A percentile compares a stretch with the other conserved stretches of the same genome.
phyloP scores from a whole-genome alignment of 2,888 invertebrate genomes.

The Torymus texanus region DNA sequence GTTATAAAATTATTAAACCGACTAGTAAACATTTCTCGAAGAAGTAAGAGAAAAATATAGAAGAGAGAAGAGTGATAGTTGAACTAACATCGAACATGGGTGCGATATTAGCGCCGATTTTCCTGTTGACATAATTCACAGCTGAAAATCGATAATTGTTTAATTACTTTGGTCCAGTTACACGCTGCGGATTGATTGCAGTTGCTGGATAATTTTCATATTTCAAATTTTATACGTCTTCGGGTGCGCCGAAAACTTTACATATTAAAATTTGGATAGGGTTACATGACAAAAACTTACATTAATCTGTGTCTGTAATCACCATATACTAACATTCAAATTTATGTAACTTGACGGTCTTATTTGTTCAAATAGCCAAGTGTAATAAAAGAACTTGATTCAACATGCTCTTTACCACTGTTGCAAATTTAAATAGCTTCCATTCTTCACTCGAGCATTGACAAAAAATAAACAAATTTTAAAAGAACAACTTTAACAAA shows the following conservation, averaged over 20 bases:
- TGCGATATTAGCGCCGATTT: constrained; percentile 35
- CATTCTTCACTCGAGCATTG: too few relatives aligned
- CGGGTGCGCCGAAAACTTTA: constrained; percentile 23
- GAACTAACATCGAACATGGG: neutral
- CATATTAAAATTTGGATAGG: constrained; percentile 19
- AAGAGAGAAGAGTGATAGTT: neutral
- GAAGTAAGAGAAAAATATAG: neutral
- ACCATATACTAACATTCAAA: neutral
- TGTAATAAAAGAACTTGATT: too few relatives aligned
- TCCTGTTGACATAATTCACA: constrained; percentile 38
- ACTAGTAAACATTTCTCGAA: neutral
- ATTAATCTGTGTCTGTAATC: neutral
- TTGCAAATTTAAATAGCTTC: too few relatives aligned
- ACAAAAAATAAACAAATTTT: too few relatives aligned
- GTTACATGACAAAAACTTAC: neutral
- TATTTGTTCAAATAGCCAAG: too few relatives aligned
- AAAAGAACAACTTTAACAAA: too few relatives aligned
- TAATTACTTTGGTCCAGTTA: constrained; percentile 52
- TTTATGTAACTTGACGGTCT: too few relatives aligned
- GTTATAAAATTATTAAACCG: too few relatives aligned
- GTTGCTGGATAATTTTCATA: constrained; percentile 41
- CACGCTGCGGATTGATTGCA: constrained; percentile 22
- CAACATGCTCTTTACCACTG: too few relatives aligned
- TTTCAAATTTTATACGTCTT: constrained; percentile 44
- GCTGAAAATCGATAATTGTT: constrained; percentile 46